Conservation (phyloP, 2,113 vertebrate species). For the rabbit (Oryctolagus cuniculus) region mOryCun1.1 NC_091435.1:18270501-18271000, state of each 20-base stretch:
- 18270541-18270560: neutral
- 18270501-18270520: neutral
- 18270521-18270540: neutral
- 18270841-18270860: neutral
- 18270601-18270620: neutral
- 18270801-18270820: neutral
- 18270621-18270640: neutral
- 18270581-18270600: neutral
- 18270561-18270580: neutral
- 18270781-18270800: neutral
- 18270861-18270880: neutral
- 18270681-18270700: neutral
- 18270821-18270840: neutral
- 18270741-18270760: neutral
- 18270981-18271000: neutral
- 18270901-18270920: neutral
- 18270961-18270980: neutral
- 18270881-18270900: neutral
- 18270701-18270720: neutral
- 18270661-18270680: neutral
- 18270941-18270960: neutral
- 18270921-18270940: neutral
- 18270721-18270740: neutral
- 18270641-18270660: neutral
- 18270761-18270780: too few species aligned